phyloP scores from a whole-genome alignment of 2,888 invertebrate species.

The Perdita meconis region DNA sequence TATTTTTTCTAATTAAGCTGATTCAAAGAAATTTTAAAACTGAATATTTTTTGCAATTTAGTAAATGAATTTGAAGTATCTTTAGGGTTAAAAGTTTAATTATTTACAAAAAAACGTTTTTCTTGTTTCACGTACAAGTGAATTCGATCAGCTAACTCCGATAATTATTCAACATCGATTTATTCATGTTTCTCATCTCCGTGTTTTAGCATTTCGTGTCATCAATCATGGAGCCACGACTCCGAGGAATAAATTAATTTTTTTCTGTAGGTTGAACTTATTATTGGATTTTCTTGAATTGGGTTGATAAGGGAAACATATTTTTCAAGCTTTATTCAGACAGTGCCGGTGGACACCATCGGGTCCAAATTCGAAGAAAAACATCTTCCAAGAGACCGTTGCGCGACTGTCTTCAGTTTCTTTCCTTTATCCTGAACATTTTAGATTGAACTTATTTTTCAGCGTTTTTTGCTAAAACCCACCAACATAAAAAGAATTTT shows the following conservation, averaged over 20 bases:
- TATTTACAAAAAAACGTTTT: conserved; percentile 4
- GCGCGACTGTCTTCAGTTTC: not conserved
- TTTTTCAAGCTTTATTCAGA: conserved; percentile 44
- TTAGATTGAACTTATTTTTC: not conserved
- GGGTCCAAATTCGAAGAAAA: conserved; percentile 32
- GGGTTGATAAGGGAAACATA: conserved; percentile 27
- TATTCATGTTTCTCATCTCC: conserved; percentile 10
- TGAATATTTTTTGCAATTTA: too few relatives aligned
- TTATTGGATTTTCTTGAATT: conserved; percentile 8
- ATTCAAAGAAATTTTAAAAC: too few relatives aligned
- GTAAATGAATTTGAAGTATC: not conserved
- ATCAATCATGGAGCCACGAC: conserved; percentile 9
- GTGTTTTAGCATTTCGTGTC: conserved; percentile 13
- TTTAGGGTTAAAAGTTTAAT: not conserved
- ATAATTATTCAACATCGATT: conserved; percentile 25
- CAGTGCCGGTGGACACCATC: conserved; percentile 28
- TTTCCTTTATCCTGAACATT: not conserved
- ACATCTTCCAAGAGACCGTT: conserved; percentile 18
- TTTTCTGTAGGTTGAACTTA: not conserved
- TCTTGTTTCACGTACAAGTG: conserved; percentile 4
- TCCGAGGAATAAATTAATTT: conserved; percentile 34
- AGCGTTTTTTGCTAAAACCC: not conserved
- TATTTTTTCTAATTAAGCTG: too few relatives aligned
- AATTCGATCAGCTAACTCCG: not conserved
- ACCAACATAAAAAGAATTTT: too few relatives aligned